Evolutionary conservation across 2,113 vertebrate genomes (phyloP).

Genomic region (Siniperca knerii): DNA sequence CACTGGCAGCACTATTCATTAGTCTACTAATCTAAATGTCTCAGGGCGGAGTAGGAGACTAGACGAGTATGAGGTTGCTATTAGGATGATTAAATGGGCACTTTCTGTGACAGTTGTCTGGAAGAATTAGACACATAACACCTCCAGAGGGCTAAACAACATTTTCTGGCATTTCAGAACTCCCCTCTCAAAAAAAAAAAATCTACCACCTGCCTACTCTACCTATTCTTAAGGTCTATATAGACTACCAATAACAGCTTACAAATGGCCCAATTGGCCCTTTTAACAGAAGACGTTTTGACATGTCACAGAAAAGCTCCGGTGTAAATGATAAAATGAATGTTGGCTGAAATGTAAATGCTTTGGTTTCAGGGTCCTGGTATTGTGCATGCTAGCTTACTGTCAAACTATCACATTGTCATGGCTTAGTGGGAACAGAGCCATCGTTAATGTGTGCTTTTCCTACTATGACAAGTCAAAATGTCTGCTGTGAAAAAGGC

Average conservation of each 20-base stretch:
- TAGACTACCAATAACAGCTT: not conserved
- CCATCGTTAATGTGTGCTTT: not conserved
- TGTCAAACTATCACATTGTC: not conserved
- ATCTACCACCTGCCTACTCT: not conserved
- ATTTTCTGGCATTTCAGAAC: constrained; percentile 8
- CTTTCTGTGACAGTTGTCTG: constrained; percentile 13
- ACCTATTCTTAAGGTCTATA: not conserved
- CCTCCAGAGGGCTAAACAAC: not conserved
- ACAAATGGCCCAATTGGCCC: not conserved
- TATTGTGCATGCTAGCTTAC: not conserved
- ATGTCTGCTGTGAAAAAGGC: not conserved
- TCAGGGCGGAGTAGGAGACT: constrained; percentile 22
- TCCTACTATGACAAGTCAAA: not conserved
- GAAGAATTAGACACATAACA: not conserved
- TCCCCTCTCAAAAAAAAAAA: not conserved
- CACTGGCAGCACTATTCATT: constrained; percentile 49
- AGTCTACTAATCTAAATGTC: constrained; percentile 54
- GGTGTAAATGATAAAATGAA: not conserved
- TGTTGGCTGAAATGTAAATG: not conserved
- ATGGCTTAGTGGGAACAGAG: not conserved
- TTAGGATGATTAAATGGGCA: constrained; percentile 36
- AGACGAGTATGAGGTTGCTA: not conserved
- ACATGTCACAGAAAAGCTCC: not conserved
- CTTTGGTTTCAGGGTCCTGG: not conserved
- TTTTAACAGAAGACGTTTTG: not conserved